These are phyloP conservation scores for Drosophila watanabei DNA, from an alignment of 1,140 invertebrate species.

Conservation along the genomic window DNA sequence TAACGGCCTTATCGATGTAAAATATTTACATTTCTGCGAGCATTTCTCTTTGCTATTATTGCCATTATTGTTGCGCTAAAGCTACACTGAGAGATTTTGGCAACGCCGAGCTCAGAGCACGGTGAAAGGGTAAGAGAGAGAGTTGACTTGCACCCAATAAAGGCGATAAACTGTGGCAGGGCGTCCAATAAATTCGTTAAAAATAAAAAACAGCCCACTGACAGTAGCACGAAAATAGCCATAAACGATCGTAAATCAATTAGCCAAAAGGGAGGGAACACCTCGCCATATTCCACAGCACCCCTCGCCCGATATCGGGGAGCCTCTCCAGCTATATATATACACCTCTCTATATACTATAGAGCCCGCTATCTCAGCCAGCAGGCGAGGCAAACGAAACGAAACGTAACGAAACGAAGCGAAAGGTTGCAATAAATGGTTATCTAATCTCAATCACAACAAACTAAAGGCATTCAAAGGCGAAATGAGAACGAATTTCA, in stretches of 20 bases:
- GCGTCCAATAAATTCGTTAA: slow-evolving; percentile 60
- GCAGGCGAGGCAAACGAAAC: slow-evolving; percentile 22
- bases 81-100: slow-evolving; percentile 18
- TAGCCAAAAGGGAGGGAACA: slow-evolving; percentile 54
- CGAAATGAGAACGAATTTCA: slow-evolving; percentile 49
- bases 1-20: slow-evolving; percentile 78
- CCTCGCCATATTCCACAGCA: slow-evolving; percentile 22
- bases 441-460: slow-evolving; percentile 83
- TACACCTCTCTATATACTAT: not conserved
- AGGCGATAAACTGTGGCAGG: slow-evolving; percentile 26
- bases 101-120: not conserved
- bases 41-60: slow-evolving; percentile 42
- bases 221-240: slow-evolving; percentile 70
- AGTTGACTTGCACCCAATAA: slow-evolving; percentile 18
- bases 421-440: slow-evolving; percentile 79
- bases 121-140: not conserved
- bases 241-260: slow-evolving; percentile 77
- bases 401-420: slow-evolving; percentile 39
- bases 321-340: slow-evolving; percentile 21
- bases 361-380: slow-evolving; percentile 50
- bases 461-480: slow-evolving; percentile 77
- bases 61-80: slow-evolving; percentile 27
- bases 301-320: slow-evolving; percentile 30
- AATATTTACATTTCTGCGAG: slow-evolving; percentile 84
- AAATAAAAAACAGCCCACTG: slow-evolving; percentile 60